Conservation (phyloP, 2,888 invertebrate genomes). For the Dolichomitus sp. region DNA sequence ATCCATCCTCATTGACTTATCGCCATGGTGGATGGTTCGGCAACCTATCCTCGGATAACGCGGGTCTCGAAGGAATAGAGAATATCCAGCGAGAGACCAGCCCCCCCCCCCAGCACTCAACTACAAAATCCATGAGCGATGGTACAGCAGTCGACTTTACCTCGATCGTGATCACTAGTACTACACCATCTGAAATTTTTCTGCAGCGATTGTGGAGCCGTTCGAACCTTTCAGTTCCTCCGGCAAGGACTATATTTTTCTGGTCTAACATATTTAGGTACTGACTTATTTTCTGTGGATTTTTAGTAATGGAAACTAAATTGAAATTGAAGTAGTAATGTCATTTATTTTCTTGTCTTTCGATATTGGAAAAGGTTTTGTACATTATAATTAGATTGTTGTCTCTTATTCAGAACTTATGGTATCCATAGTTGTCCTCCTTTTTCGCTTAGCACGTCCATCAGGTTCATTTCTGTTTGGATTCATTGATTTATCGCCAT, state of each 20-base stretch:
- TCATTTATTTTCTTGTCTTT: too few species aligned
- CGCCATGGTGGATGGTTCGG: slow-evolving; percentile 30
- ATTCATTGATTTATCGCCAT: slow-evolving; percentile 61
- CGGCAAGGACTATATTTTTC: not conserved
- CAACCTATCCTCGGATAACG: slow-evolving; percentile 17
- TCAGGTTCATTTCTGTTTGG: too few species aligned
- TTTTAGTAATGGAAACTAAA: not conserved
- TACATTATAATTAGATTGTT: too few species aligned
- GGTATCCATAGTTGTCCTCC: too few species aligned
- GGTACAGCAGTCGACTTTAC: not conserved
- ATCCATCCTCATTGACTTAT: slow-evolving; percentile 65
- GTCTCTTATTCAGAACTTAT: too few species aligned
- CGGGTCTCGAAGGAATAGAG: not conserved
- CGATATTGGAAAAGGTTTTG: too few species aligned
- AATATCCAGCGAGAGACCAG: not conserved
- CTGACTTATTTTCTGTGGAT: not conserved
- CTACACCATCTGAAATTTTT: slow-evolving; percentile 7
- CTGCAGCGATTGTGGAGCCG: not conserved
- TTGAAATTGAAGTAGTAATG: too few species aligned
- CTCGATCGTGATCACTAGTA: not conserved
- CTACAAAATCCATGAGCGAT: slow-evolving; percentile 1
- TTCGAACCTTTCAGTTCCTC: not conserved
- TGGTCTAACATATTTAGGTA: not conserved
- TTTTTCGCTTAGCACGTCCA: too few species aligned
- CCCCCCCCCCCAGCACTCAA: not conserved